Percentiles rank a stretch among this genome's conserved stretches.
Conservation (phyloP, 2,888 invertebrate genomes). For the Athetis lepigone region DNA sequence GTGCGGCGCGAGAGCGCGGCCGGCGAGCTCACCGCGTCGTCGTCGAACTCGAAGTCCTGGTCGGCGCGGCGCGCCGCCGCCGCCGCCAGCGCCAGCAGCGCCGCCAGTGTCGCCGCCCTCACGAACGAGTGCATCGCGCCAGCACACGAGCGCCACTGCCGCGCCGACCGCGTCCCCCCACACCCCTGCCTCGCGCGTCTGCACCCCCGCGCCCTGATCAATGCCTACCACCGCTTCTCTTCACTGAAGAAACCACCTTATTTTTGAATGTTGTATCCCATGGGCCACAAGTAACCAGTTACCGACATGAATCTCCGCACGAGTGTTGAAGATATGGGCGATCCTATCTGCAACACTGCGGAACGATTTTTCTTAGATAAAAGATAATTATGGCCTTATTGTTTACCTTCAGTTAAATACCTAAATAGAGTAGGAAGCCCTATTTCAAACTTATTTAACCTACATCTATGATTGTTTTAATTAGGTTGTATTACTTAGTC, state of each 20-base stretch:
- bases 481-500: too few relatives aligned
- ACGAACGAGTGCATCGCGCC: slow-evolving; percentile 63
- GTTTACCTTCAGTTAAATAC: too few relatives aligned
- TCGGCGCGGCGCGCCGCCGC: slow-evolving; percentile 73
- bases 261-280: not conserved
- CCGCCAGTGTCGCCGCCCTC: slow-evolving; percentile 65
- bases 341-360: too few relatives aligned
- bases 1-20: not conserved
- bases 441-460: too few relatives aligned
- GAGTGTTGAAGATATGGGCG: too few relatives aligned
- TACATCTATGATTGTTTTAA: too few relatives aligned
- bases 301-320: too few relatives aligned
- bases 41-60: slow-evolving; percentile 88
- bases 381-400: too few relatives aligned
- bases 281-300: too few relatives aligned
- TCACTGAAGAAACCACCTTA: slow-evolving; percentile 24
- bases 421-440: too few relatives aligned
- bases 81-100: slow-evolving; percentile 70
- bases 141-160: slow-evolving; percentile 61
- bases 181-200: slow-evolving; percentile 39
- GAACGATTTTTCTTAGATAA: too few relatives aligned
- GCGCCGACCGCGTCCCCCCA: slow-evolving; percentile 32
- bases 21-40: slow-evolving; percentile 76
- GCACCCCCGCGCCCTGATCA: slow-evolving; percentile 19
- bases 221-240: slow-evolving; percentile 32